Conservation (phyloP, 2,797 vertebrate species). For the Oreochromis mossambicus region DNA sequence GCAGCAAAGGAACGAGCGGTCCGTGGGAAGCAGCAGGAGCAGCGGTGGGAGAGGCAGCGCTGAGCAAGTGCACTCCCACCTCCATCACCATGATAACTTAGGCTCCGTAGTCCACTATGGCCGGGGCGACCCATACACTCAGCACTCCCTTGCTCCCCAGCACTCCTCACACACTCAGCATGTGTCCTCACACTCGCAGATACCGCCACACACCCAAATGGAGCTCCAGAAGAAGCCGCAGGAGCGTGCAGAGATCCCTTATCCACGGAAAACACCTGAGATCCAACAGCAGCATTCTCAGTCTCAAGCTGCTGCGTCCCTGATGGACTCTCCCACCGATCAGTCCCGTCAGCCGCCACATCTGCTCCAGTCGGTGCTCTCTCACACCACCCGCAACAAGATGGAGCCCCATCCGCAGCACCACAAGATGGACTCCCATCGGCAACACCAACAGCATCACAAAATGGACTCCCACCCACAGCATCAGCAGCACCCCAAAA, state of each 20-base stretch:
- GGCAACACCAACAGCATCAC: conserved; percentile 64
- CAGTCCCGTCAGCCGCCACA: conserved; percentile 71
- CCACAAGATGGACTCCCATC: conserved; percentile 68
- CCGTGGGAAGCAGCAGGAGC: conserved; percentile 67
- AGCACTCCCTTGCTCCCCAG: conserved; percentile 72
- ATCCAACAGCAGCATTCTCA: conserved; percentile 75
- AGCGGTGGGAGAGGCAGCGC: conserved; percentile 68
- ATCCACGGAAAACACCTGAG: conserved; percentile 79
- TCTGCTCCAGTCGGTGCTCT: conserved; percentile 87
- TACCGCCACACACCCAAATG: conserved; percentile 78
- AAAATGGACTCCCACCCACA: conserved; percentile 61
- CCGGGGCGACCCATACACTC: conserved; percentile 76
- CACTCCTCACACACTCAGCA: conserved; percentile 80
- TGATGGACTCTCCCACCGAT: conserved; percentile 85
- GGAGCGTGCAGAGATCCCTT: conserved; percentile 79
- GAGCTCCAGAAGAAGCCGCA: conserved; percentile 86
- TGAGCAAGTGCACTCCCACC: conserved; percentile 76
- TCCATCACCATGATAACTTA: conserved; percentile 83
- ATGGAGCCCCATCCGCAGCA: conserved; percentile 67
- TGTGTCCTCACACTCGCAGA: conserved; percentile 72
- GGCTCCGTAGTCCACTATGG: conserved; percentile 89
- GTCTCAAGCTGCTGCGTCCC: conserved; percentile 74
- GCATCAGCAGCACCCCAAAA: conserved; percentile 67
- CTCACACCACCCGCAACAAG: conserved; percentile 82
- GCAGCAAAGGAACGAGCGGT: conserved; percentile 82